These are phyloP conservation scores for Pteronura brasiliensis DNA, from an alignment of 2,113 vertebrate genomes.

Conservation along the genomic window DNA sequence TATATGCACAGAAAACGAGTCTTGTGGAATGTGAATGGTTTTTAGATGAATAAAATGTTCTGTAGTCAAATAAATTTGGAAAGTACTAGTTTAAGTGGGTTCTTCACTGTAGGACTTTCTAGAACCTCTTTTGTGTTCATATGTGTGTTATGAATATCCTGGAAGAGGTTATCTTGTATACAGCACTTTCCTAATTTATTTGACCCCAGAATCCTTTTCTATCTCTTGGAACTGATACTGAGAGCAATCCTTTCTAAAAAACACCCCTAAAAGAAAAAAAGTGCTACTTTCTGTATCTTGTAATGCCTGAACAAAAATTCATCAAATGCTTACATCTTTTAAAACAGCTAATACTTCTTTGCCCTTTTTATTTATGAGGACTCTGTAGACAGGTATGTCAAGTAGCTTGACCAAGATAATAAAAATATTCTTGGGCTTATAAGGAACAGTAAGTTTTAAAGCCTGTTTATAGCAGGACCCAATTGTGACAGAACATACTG, in stretches of 20 bases:
- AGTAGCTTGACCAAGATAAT: neutral
- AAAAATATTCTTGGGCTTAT: neutral
- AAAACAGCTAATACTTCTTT: neutral
- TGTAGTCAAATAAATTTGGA: neutral
- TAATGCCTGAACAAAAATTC: neutral
- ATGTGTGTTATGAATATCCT: neutral
- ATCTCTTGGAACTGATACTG: neutral
- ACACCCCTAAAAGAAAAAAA: neutral
- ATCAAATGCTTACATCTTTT: neutral
- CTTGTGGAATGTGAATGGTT: neutral
- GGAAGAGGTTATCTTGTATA: neutral
- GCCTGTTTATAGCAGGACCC: neutral
- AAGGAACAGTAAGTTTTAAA: neutral
- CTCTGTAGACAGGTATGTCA: neutral
- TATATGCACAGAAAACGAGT: neutral
- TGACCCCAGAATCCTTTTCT: neutral
- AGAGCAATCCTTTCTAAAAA: neutral
- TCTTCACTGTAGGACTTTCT: neutral
- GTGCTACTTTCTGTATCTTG: neutral
- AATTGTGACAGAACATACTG: neutral
- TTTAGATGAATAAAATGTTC: neutral
- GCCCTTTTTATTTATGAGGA: neutral
- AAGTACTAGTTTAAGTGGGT: neutral
- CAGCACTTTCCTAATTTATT: neutral
- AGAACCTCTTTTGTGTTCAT: neutral